Percentiles rank a stretch among this genome's conserved stretches.
phyloP scores from a whole-genome alignment of 1,140 invertebrate species.

The Macrobrachium rosenbergii region DNA sequence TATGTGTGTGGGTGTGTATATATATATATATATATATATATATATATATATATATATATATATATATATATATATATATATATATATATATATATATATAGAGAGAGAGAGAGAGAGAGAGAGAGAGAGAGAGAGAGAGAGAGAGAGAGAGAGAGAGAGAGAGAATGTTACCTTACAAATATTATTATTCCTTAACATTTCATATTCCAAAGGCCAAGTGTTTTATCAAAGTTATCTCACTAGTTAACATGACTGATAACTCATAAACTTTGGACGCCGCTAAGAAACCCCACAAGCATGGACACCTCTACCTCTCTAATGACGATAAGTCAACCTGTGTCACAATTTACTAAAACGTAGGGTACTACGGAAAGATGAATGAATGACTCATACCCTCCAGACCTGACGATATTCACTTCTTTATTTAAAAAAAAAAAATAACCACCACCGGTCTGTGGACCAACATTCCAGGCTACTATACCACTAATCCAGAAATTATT shows the following conservation, averaged over 20 bases:
- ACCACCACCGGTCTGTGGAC: background rate
- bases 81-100: background rate
- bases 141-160: conserved; percentile 28
- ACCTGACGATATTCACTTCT: background rate
- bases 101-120: background rate
- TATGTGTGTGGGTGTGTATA: background rate
- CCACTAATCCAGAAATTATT: background rate
- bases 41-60: conserved; percentile 1
- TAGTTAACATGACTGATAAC: background rate
- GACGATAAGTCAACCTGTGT: too few relatives aligned
- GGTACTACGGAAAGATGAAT: too few relatives aligned
- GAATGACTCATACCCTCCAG: background rate
- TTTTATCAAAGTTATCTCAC: background rate
- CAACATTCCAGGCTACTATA: background rate
- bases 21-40: background rate
- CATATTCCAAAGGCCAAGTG: background rate
- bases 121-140: conserved; percentile 7
- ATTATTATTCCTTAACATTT: background rate
- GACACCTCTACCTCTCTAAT: background rate
- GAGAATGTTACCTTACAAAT: background rate
- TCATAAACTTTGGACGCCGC: too few relatives aligned
- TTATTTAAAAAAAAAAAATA: background rate
- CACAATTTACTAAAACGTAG: too few relatives aligned
- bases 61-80: background rate
- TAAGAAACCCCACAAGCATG: background rate